Base-by-base conservation (phyloP, 2,113 vertebrate genomes). In the Morone saxatilis region DNA sequence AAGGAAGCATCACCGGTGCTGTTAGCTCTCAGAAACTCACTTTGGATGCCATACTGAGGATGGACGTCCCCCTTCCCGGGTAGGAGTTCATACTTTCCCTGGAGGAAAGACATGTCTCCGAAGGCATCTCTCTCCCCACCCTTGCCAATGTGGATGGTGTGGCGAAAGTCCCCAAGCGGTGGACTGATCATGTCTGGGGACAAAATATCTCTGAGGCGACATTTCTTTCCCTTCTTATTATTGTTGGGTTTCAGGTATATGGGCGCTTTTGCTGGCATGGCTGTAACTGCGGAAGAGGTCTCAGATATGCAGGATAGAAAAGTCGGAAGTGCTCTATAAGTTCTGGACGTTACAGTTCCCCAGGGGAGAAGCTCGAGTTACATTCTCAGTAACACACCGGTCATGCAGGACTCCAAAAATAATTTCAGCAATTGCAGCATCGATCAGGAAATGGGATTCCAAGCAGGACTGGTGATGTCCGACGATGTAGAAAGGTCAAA, bases 131-230 rank as follows among this genome's bases (percentile, higher is more conserved):
- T 96, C 74, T 97, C 96, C 19, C 98, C 98, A 1, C 97, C 98
- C 83, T 96, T 97, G 61, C 98, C 98, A 14, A 99, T 99, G 88
- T 99, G 98, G 85, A 99, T 97, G 41, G 98, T 99, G 89, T 99
- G 98, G 25, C 98, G 98, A 82, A 99, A 99, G 93, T 99, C 98
- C 60, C 98, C 98, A 0, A 99, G 96, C 3, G 98, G 98, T 5
- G 98, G 98, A 70, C 98, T 99, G 78, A 99, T 99, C 97, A 99
- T 98, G 86, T 99, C 98, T 0, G 98, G 97, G 81, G 98, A 99
- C 92, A 99, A 91, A 63, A 99, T 98, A 89, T 99, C 98, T 82
- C 98, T 96, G 83, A 99, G 93, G 82, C 97, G 97, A 89, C 97
- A 97, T 93, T 99, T 99, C 89, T 99, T 99, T n/a, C 98, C 98